Evolutionary conservation across 2,113 vertebrate species (phyloP).

Genomic region (Kryptolebias marmoratus): DNA sequence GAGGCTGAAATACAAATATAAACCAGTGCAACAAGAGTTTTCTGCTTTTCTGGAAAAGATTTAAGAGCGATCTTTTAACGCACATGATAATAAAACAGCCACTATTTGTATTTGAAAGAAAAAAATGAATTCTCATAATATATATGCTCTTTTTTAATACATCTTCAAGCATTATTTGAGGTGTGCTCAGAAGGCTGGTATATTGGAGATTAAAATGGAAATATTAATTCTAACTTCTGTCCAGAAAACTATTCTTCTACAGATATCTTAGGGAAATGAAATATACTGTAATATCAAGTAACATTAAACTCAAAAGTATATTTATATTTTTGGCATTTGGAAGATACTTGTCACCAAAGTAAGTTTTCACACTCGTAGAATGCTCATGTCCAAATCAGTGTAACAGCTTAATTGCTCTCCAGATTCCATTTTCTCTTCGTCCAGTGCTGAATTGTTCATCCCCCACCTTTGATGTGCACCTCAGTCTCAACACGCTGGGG

Average conservation of each 20-base stretch:
- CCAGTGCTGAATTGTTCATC: conserved; percentile 45
- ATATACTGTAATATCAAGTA: conserved; percentile 22
- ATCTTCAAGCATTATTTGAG: no score
- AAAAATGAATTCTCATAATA: no score
- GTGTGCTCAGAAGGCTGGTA: no score
- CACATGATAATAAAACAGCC: no score
- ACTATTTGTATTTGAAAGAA: no score
- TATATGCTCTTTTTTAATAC: no score
- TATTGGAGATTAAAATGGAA: neutral
- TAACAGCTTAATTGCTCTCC: conserved; percentile 51
- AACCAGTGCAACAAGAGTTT: neutral
- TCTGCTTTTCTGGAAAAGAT: neutral
- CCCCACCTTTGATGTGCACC: conserved; percentile 54
- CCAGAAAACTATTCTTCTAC: neutral
- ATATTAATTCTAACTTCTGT: neutral
- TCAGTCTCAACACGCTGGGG: conserved; percentile 50
- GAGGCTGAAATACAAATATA: conserved; percentile 36
- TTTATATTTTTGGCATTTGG: conserved; percentile 48
- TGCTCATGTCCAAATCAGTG: conserved; percentile 49
- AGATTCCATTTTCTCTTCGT: conserved; percentile 42
- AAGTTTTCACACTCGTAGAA: conserved; percentile 35
- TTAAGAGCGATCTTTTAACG: no score
- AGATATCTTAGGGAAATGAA: conserved; percentile 1
- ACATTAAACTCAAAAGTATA: conserved; percentile 23
- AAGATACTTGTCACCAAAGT: conserved; percentile 8